Evolutionary conservation across 1,140 invertebrate species (phyloP).

Genomic region (Phenacoccus solenopsis): DNA sequence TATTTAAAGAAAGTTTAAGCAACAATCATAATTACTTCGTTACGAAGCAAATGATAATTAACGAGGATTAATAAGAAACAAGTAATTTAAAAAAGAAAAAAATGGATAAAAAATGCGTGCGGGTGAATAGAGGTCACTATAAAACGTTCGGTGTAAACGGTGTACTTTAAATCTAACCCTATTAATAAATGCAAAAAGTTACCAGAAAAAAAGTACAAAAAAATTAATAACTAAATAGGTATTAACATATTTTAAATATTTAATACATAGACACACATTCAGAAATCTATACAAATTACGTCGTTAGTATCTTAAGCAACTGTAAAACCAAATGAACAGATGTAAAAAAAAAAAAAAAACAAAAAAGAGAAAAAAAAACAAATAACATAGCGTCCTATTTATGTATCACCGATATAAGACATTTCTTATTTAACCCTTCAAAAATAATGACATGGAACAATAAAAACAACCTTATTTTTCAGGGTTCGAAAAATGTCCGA

Average conservation of each 20-base stretch:
- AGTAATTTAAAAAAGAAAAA: neutral
- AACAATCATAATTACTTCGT: too few relatives aligned
- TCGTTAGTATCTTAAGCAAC: neutral
- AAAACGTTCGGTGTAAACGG: neutral
- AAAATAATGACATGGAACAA: too few relatives aligned
- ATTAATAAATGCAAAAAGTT: neutral
- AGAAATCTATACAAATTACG: neutral
- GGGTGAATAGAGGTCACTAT: neutral
- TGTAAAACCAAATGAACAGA: neutral
- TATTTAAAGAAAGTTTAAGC: too few relatives aligned
- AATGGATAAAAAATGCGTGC: neutral
- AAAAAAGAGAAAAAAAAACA: too few relatives aligned
- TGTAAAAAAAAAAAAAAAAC: neutral
- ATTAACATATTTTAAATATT: neutral
- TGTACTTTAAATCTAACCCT: neutral
- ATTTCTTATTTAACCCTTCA: too few relatives aligned
- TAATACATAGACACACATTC: too few relatives aligned
- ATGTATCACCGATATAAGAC: too few relatives aligned
- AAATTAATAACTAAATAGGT: neutral
- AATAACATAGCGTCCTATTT: too few relatives aligned
- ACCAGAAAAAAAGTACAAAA: neutral
- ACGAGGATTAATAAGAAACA: neutral
- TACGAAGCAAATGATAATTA: neutral
- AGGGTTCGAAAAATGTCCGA: too few relatives aligned
- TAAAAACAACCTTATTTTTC: too few relatives aligned